Conservation (phyloP, 2,797 vertebrate species). For the Eutrigla gurnardus region DNA sequence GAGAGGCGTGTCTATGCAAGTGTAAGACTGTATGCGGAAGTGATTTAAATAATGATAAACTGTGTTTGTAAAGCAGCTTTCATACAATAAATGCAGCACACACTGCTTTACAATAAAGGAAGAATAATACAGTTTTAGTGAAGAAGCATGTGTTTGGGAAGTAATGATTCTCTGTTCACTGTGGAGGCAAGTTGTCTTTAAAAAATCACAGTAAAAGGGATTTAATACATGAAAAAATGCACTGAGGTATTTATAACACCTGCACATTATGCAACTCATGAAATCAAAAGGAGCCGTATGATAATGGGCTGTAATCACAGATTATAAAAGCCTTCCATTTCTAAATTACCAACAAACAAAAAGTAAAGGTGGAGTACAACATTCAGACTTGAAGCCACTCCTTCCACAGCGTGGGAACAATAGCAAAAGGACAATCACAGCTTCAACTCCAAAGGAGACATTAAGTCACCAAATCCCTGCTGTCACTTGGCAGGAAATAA, state of each 20-base stretch:
- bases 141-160: not conserved
- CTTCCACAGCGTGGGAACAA: constrained; percentile 11
- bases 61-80: too few species aligned
- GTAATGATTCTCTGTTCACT: not conserved
- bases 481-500: constrained; percentile 1
- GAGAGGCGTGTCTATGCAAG: not conserved
- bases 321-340: not conserved
- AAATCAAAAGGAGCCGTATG: not conserved
- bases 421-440: not conserved
- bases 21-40: not conserved
- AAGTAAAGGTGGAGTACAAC: constrained; percentile 39
- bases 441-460: constrained; percentile 27
- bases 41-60: not conserved
- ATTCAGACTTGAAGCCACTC: constrained; percentile 32
- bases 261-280: not conserved
- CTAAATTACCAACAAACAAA: constrained; percentile 7
- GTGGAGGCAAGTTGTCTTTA: not conserved
- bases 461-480: not conserved
- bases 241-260: not conserved
- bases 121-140: not conserved
- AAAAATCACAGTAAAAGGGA: too few species aligned
- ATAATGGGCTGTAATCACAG: not conserved
- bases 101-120: too few species aligned
- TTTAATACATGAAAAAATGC: too few species aligned
- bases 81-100: too few species aligned